phyloP scores from a whole-genome alignment of 2,113 vertebrate species.

The Serinus canaria region DNA sequence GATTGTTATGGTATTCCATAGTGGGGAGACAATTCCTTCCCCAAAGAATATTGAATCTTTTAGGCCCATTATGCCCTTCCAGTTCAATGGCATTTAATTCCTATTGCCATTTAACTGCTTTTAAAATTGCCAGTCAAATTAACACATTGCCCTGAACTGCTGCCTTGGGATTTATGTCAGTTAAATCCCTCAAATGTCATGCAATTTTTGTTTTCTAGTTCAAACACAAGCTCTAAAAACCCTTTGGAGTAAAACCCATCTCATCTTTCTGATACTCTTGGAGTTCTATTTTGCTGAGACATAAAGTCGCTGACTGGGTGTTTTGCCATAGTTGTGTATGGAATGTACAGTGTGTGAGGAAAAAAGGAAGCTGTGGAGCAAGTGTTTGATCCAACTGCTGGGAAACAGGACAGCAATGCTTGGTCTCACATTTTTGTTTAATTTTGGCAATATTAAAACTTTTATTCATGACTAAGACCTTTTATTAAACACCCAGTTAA shows the following conservation, averaged over 20 bases:
- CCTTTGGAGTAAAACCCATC: background rate
- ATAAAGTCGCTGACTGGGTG: background rate
- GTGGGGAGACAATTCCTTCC: background rate
- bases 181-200: conserved; percentile 35
- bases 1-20: background rate
- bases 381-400: background rate
- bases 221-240: background rate
- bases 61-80: background rate
- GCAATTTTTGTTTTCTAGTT: conserved; percentile 33
- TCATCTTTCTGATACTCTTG: background rate
- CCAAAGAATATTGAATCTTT: conserved; percentile 20
- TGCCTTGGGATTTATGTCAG: conserved; percentile 16
- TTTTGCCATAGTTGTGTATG: background rate
- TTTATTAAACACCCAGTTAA: background rate
- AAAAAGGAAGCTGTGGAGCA: background rate
- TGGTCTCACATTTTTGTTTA: background rate
- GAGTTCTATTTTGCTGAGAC: background rate
- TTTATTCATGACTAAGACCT: background rate
- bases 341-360: background rate
- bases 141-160: background rate
- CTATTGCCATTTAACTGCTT: conserved; percentile 36
- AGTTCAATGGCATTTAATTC: conserved; percentile 15
- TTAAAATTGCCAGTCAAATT: conserved; percentile 46
- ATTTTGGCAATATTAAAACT: background rate
- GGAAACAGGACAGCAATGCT: background rate